A percentile compares a stretch with the other conserved stretches of the same genome.
phyloP scores from a whole-genome alignment of 1,140 invertebrate species.

The Heliconius himera region DNA sequence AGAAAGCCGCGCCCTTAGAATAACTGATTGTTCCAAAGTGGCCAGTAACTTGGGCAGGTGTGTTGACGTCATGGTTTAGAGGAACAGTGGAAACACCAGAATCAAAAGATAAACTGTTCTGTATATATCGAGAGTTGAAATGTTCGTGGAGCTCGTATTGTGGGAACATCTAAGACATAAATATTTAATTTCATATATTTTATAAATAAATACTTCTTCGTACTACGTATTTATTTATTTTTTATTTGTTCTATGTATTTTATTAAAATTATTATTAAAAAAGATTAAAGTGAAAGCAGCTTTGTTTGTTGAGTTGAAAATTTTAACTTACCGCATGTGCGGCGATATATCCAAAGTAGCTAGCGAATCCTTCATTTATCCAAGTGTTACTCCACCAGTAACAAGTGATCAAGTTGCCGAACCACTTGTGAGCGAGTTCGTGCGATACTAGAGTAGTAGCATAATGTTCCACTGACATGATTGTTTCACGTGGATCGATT shows the following conservation, averaged over 20 bases:
- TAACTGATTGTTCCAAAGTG: slow-evolving; percentile 89
- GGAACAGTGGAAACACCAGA: slow-evolving; percentile 84
- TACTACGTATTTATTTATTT: no score
- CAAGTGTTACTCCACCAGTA: slow-evolving; percentile 87
- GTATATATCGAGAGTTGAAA: slow-evolving; percentile 85
- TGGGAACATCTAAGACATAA: slow-evolving; percentile 71
- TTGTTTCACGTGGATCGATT: slow-evolving; percentile 77
- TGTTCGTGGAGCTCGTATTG: slow-evolving; percentile 80
- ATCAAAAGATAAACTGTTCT: slow-evolving; percentile 85
- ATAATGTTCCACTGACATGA: slow-evolving; percentile 77
- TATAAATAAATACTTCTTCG: no score
- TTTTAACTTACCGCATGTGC: slow-evolving; percentile 64
- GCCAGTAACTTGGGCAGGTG: slow-evolving; percentile 83
- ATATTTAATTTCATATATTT: neutral
- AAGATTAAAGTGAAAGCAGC: no score
- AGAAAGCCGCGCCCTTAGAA: slow-evolving; percentile 85
- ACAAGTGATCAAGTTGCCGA: slow-evolving; percentile 86
- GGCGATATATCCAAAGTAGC: slow-evolving; percentile 86
- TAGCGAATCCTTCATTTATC: slow-evolving; percentile 88
- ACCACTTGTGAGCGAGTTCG: slow-evolving; percentile 86
- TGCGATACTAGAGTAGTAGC: slow-evolving; percentile 83
- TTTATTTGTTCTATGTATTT: no score
- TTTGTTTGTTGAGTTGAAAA: neutral
- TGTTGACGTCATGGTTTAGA: slow-evolving; percentile 81
- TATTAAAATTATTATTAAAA: no score